phyloP scores from a whole-genome alignment of 1,140 invertebrate genomes.

The Rhopalosiphum maidis region DNA sequence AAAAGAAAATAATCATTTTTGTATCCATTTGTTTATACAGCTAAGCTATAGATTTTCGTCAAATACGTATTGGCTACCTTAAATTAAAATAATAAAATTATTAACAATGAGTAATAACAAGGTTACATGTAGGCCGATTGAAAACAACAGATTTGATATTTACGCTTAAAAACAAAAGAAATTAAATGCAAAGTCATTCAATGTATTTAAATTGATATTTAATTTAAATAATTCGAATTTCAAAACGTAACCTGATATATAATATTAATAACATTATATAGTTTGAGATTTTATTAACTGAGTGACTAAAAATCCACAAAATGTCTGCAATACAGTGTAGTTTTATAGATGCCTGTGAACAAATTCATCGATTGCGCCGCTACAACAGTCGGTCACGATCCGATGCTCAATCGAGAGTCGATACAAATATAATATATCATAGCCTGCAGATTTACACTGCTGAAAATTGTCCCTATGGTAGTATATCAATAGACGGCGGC shows the following conservation, averaged over 20 bases:
- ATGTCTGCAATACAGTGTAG: neutral
- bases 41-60: neutral
- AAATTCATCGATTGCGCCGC: neutral
- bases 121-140: neutral
- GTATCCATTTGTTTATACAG: neutral
- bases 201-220: neutral
- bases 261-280: neutral
- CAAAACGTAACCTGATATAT: neutral
- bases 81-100: neutral
- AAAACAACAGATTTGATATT: constrained; percentile 11
- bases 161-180: neutral
- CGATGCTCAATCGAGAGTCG: neutral
- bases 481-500: neutral
- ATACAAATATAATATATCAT: neutral
- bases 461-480: neutral
- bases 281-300: neutral
- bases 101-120: neutral
- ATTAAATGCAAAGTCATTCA: neutral
- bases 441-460: neutral
- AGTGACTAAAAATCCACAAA: neutral
- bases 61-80: neutral
- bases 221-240: neutral
- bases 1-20: neutral
- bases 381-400: neutral
- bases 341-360: neutral